Evolutionary conservation across 2,888 invertebrate genomes (phyloP).

Genomic region (Cryptocephalus moraei): DNA sequence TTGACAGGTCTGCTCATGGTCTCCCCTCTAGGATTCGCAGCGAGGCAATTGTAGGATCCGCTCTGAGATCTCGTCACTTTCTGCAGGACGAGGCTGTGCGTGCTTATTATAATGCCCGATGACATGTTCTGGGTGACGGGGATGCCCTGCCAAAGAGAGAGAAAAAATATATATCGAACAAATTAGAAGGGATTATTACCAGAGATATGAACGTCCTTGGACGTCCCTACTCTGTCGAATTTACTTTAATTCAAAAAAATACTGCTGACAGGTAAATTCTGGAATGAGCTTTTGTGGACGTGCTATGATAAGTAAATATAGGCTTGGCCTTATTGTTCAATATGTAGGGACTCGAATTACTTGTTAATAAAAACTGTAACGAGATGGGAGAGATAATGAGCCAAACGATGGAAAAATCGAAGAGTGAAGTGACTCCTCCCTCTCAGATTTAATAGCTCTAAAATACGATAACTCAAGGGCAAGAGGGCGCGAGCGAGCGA

Average conservation of each 20-base stretch:
- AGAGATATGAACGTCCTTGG: background rate
- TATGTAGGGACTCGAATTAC: too few species aligned
- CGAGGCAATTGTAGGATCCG: constrained; percentile 76
- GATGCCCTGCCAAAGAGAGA: constrained; percentile 47
- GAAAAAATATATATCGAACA: constrained; percentile 14
- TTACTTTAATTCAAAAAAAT: background rate
- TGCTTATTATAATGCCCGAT: constrained; percentile 77
- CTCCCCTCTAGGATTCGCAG: constrained; percentile 73
- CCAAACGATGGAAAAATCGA: background rate
- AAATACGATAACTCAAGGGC: constrained; percentile 27
- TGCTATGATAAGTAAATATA: too few species aligned
- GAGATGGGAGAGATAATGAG: background rate
- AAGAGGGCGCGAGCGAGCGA: constrained; percentile 18
- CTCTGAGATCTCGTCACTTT: constrained; percentile 72
- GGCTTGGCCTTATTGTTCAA: too few species aligned
- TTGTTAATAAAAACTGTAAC: too few species aligned
- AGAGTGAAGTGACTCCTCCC: background rate
- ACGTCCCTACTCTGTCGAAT: background rate
- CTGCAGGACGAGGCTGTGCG: constrained; percentile 79
- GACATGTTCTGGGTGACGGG: constrained; percentile 72
- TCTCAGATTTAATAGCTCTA: constrained; percentile 24
- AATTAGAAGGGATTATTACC: background rate
- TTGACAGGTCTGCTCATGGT: constrained; percentile 67
- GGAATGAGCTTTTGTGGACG: too few species aligned
- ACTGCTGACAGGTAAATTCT: background rate